These are phyloP conservation scores for Xiphydria camelus DNA, from an alignment of 2,888 invertebrate species.

Conservation along the genomic window DNA sequence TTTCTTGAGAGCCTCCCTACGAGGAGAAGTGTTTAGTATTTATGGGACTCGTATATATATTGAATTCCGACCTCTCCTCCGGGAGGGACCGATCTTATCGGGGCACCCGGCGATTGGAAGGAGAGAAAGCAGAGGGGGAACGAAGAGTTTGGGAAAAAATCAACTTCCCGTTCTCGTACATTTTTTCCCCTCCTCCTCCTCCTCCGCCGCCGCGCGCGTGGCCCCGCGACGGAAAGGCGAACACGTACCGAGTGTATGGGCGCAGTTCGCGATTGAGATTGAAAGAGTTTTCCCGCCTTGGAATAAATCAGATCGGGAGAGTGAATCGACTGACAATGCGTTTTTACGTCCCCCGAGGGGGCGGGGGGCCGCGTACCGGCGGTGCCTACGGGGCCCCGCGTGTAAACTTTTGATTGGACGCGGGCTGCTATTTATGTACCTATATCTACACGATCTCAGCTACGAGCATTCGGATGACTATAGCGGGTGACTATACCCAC, in stretches of 20 bases:
- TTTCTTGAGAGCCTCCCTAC: not conserved
- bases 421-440: slow-evolving; percentile 15
- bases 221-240: slow-evolving; percentile 4
- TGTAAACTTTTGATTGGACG: slow-evolving; percentile 27
- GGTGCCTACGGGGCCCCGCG: slow-evolving; percentile 13
- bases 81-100: slow-evolving; percentile 6
- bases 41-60: slow-evolving; percentile 3
- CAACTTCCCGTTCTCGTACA: slow-evolving; percentile 13
- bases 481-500: no score
- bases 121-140: no score
- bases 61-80: slow-evolving; percentile 4
- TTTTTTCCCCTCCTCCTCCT: slow-evolving; percentile 3
- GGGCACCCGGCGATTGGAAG: no score
- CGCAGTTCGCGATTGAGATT: slow-evolving; percentile 12
- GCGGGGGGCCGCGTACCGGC: not conserved
- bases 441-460: not conserved
- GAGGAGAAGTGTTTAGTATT: slow-evolving; percentile 12
- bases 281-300: slow-evolving; percentile 11
- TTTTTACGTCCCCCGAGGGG: slow-evolving; percentile 13
- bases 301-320: slow-evolving; percentile 11
- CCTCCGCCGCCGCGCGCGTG: slow-evolving; percentile 12
- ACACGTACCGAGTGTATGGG: slow-evolving; percentile 11
- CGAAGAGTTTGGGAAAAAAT: no score
- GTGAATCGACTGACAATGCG: slow-evolving; percentile 24
- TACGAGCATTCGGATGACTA: no score